Percentiles rank a stretch among this genome's conserved stretches.
These are phyloP conservation scores for Aleiodes alternator DNA, from an alignment of 2,888 invertebrate genomes.

Conservation along the genomic window DNA sequence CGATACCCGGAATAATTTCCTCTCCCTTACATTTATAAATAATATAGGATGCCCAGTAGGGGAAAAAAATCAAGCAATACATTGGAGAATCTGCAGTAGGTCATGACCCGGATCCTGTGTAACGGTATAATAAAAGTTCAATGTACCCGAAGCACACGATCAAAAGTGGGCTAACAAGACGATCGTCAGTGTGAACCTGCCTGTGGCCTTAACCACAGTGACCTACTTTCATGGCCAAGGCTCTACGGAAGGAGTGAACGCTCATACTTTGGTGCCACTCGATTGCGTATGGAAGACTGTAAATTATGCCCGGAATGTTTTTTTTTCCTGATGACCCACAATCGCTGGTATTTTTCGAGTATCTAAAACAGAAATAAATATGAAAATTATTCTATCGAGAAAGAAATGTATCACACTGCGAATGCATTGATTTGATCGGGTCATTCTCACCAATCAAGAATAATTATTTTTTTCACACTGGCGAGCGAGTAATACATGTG, in stretches of 20 bases:
- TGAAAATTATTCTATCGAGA: no score
- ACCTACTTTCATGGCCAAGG: conserved; percentile 73
- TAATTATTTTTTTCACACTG: conserved; percentile 4
- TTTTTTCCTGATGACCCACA: background rate
- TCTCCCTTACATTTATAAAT: background rate
- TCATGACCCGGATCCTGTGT: conserved; percentile 72
- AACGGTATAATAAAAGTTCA: conserved; percentile 71
- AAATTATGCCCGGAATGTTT: background rate
- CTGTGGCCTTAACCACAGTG: conserved; percentile 70
- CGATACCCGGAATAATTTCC: background rate
- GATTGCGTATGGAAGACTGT: conserved; percentile 27
- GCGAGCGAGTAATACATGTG: background rate
- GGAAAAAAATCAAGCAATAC: conserved; percentile 34
- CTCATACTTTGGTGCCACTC: background rate
- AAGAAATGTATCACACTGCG: background rate
- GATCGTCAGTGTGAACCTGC: conserved; percentile 54
- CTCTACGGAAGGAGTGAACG: conserved; percentile 48
- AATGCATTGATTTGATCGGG: conserved; percentile 1
- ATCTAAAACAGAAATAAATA: background rate
- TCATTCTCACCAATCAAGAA: conserved; percentile 19
- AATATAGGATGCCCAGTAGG: conserved; percentile 19
- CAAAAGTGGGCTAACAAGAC: conserved; percentile 73
- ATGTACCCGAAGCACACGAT: conserved; percentile 64
- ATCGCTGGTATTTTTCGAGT: no score
- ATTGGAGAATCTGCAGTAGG: conserved; percentile 65